Conservation (phyloP, 2,113 vertebrate genomes). For the Acrocephalus arundinaceus region DNA sequence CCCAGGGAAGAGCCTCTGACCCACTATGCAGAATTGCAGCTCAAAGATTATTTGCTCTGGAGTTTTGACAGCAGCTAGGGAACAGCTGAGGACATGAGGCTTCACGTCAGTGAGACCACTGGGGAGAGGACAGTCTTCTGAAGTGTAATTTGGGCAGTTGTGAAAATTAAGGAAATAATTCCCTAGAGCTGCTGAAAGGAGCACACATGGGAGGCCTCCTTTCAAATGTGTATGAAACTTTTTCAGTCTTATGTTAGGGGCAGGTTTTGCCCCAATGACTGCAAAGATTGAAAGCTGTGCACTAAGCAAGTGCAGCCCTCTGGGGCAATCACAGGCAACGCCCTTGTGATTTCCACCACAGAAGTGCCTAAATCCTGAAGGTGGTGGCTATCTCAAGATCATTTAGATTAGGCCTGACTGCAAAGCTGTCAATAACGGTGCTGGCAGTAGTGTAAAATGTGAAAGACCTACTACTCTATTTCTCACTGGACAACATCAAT, state of each 20-base stretch:
- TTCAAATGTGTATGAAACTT: neutral
- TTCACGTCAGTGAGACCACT: neutral
- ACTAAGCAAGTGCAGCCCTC: neutral
- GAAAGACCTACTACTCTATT: neutral
- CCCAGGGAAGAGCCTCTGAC: neutral
- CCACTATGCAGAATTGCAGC: neutral
- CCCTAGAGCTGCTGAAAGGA: neutral
- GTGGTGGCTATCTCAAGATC: neutral
- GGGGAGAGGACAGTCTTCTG: neutral
- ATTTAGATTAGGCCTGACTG: neutral
- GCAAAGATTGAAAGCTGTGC: neutral
- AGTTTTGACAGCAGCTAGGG: neutral
- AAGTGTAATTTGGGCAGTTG: neutral
- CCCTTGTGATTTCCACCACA: neutral
- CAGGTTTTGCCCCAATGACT: neutral
- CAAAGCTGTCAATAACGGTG: neutral
- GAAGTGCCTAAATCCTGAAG: neutral
- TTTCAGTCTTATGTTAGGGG: neutral
- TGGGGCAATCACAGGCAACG: neutral
- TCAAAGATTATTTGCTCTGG: neutral
- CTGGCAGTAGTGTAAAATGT: neutral
- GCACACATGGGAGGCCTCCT: neutral
- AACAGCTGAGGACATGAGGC: neutral
- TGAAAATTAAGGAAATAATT: neutral
- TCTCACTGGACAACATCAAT: neutral